These are phyloP conservation scores for Pseudochaenichthys georgianus DNA, from an alignment of 2,797 vertebrate genomes.

Conservation along the genomic window DNA sequence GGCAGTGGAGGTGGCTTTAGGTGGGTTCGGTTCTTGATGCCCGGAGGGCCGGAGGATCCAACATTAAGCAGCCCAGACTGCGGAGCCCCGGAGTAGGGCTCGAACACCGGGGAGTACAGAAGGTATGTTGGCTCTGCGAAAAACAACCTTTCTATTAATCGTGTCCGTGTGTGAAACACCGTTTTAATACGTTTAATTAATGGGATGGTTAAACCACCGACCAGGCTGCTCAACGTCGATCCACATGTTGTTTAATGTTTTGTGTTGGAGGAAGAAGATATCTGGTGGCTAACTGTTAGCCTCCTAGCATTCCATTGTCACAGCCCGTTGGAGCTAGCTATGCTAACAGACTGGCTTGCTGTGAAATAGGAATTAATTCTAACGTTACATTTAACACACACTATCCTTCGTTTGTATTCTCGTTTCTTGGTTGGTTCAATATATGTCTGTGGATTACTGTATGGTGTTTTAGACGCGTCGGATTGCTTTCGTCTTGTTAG, in stretches of 20 bases:
- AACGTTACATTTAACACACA: accelerated
- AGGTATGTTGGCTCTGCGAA: conserved; percentile 61
- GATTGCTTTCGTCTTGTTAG: conserved; percentile 32
- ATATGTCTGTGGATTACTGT: accelerated
- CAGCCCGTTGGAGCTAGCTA: conserved; percentile 28
- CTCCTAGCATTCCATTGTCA: conserved; percentile 77
- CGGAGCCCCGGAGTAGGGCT: conserved; percentile 65
- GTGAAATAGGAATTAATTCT: accelerated
- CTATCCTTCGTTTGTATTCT: accelerated
- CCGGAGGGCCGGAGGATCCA: conserved; percentile 65
- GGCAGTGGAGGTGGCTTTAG: not conserved
- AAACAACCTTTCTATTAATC: accelerated
- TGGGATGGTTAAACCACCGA: accelerated
- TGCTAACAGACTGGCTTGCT: conserved; percentile 45
- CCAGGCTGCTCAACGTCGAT: not conserved
- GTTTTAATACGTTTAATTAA: accelerated
- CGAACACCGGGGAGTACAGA: conserved; percentile 60
- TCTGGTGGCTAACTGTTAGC: conserved; percentile 55
- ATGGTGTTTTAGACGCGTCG: accelerated
- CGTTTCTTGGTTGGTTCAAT: accelerated
- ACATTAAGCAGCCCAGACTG: conserved; percentile 55
- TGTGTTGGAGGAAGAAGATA: conserved; percentile 47
- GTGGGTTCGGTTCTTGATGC: conserved; percentile 54
- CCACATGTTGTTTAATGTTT: conserved; percentile 13
- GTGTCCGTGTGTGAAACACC: accelerated